These are phyloP conservation scores for Abscondita cerata DNA, from an alignment of 2,888 invertebrate genomes.

Conservation along the genomic window DNA sequence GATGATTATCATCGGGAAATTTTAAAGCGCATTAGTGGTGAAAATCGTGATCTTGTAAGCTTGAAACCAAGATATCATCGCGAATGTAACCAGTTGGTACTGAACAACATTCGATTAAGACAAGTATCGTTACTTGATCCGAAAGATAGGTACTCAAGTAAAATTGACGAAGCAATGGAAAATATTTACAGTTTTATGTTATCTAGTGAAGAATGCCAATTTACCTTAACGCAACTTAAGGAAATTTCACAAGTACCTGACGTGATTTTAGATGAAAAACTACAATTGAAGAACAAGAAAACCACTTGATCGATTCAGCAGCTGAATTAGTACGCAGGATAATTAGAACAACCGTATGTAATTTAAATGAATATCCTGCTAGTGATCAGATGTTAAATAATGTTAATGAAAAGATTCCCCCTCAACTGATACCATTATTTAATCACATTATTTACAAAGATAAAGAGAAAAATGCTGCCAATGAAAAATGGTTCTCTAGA, in stretches of 20 bases:
- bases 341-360: background rate
- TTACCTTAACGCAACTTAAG: background rate
- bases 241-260: background rate
- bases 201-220: slow-evolving; percentile 1
- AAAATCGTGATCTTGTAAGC: background rate
- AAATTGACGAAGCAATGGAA: slow-evolving; percentile 1
- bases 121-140: background rate
- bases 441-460: slow-evolving; percentile 3
- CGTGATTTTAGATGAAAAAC: background rate
- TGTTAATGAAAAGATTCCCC: background rate
- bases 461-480: background rate
- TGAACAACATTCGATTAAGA: background rate
- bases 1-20: background rate
- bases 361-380: slow-evolving; percentile 1
- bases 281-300: no score
- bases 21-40: background rate
- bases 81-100: no score
- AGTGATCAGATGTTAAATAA: background rate
- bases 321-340: background rate
- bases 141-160: background rate
- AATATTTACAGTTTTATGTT: background rate
- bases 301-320: background rate
- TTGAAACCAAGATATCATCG: background rate
- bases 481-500: background rate
- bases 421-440: background rate